Conservation (phyloP, 2,113 vertebrate species). For the Girardinichthys multiradiatus region DNA sequence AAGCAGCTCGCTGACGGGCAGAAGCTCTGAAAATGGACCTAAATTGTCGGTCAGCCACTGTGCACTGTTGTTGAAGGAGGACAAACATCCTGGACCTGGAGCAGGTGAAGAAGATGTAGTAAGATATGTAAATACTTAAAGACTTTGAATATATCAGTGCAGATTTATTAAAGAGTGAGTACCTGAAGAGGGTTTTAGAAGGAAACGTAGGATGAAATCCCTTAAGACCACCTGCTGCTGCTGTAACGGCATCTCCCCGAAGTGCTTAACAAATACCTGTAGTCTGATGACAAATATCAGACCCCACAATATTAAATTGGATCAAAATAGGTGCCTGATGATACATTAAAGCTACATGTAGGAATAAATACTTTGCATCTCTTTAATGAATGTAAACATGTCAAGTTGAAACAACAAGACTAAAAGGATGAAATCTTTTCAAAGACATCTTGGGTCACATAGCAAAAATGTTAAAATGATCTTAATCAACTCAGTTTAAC, state of each 20-base stretch:
- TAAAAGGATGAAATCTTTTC: too few relatives aligned
- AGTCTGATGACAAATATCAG: constrained; percentile 41
- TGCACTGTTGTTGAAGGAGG: constrained; percentile 47
- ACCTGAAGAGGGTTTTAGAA: constrained; percentile 52
- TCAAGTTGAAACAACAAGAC: too few relatives aligned
- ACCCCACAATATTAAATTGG: too few relatives aligned
- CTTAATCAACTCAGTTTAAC: too few relatives aligned
- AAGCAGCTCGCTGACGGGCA: constrained; percentile 51
- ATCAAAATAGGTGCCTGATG: too few relatives aligned
- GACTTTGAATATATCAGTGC: not conserved
- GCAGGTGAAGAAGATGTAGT: not conserved
- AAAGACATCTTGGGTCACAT: too few relatives aligned
- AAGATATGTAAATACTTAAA: not conserved
- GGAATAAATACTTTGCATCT: too few relatives aligned
- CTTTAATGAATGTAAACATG: too few relatives aligned
- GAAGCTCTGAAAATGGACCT: constrained; percentile 58
- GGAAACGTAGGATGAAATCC: constrained; percentile 52
- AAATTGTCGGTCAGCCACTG: constrained; percentile 68
- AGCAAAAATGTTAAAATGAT: too few relatives aligned
- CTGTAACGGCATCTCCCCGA: not conserved
- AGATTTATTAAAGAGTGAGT: rapidly evolving
- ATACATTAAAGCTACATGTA: too few relatives aligned
- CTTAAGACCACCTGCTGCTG: constrained; percentile 23
- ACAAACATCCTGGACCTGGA: constrained; percentile 61
- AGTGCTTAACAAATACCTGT: constrained; percentile 21